Evolutionary conservation across 1,140 invertebrate species (phyloP).

Genomic region (Caenorhabditis brenneri): DNA sequence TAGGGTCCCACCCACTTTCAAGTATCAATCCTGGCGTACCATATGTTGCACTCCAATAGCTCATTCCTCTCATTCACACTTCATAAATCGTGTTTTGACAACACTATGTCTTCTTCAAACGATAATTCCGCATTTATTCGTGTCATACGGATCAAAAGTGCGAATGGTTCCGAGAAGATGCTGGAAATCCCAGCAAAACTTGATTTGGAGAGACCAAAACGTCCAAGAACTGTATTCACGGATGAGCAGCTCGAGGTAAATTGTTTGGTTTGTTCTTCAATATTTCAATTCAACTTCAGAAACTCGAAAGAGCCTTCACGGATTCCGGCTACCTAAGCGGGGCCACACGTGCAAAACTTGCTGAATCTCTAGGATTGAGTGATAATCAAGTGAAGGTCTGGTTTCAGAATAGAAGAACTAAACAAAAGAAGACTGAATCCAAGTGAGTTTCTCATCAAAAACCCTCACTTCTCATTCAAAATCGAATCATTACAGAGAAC

Average conservation of each 20-base stretch:
- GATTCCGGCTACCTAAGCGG: conserved; percentile 74
- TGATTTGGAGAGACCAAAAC: conserved; percentile 74
- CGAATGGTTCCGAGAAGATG: conserved; percentile 72
- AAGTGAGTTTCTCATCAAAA: background rate
- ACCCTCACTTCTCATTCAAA: background rate
- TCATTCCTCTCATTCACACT: background rate
- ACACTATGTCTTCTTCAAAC: background rate
- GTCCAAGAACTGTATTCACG: conserved; percentile 74
- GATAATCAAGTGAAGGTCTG: conserved; percentile 75
- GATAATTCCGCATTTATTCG: background rate
- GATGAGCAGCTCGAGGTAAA: conserved; percentile 73
- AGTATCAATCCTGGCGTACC: conserved; percentile 32
- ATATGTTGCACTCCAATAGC: conserved; percentile 11
- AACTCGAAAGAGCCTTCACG: conserved; percentile 69
- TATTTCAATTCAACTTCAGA: background rate
- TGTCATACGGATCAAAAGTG: conserved; percentile 66
- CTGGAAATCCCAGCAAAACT: conserved; percentile 74
- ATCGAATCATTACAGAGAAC: background rate
- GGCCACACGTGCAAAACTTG: conserved; percentile 73
- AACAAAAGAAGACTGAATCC: conserved; percentile 65
- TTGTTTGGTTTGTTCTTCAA: background rate
- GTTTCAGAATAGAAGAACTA: conserved; percentile 75
- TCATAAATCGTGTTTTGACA: too few relatives aligned
- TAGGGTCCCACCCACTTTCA: conserved; percentile 27
- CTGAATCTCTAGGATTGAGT: conserved; percentile 72